These are phyloP conservation scores for Yponomeuta cagnagella DNA, from an alignment of 2,888 invertebrate genomes.

Conservation along the genomic window DNA sequence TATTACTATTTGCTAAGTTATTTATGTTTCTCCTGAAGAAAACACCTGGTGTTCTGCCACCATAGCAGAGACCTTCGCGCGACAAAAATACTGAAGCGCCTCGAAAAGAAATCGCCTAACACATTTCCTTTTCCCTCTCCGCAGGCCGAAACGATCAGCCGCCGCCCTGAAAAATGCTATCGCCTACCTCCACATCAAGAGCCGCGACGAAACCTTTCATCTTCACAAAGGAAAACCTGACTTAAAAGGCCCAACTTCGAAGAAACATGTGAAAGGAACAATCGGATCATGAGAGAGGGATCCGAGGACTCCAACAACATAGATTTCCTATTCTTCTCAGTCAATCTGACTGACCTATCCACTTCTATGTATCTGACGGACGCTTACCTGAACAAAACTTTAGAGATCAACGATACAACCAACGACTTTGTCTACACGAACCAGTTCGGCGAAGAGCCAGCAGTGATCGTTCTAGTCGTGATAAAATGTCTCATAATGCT, in stretches of 20 bases:
- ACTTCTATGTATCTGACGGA: conserved; percentile 69
- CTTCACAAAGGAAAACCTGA: conserved; percentile 44
- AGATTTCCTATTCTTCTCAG: conserved; percentile 32
- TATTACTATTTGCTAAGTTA: too few relatives aligned
- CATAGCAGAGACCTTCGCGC: neutral
- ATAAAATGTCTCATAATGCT: conserved; percentile 89
- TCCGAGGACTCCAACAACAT: conserved; percentile 42
- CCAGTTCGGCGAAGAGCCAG: conserved; percentile 56
- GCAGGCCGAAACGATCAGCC: neutral
- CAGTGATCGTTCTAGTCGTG: conserved; percentile 76
- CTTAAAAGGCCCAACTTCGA: conserved; percentile 29
- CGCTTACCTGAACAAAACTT: conserved; percentile 46
- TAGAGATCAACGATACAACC: conserved; percentile 51
- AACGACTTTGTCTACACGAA: conserved; percentile 55
- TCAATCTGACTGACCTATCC: conserved; percentile 54
- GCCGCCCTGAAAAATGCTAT: neutral
- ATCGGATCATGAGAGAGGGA: conserved; percentile 61
- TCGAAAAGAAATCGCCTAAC: conserved; percentile 1
- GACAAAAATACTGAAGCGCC: neutral
- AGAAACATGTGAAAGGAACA: conserved; percentile 50
- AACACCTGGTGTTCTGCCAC: neutral
- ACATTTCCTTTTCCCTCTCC: conserved; percentile 6
- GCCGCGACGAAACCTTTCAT: conserved; percentile 22
- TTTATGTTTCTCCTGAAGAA: neutral
- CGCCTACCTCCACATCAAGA: neutral